Evolutionary conservation across 64 coral and sea anemone species (phyloP), one percentile per base, ranked within the genome.

Genomic region (Montipora cactus): DNA sequence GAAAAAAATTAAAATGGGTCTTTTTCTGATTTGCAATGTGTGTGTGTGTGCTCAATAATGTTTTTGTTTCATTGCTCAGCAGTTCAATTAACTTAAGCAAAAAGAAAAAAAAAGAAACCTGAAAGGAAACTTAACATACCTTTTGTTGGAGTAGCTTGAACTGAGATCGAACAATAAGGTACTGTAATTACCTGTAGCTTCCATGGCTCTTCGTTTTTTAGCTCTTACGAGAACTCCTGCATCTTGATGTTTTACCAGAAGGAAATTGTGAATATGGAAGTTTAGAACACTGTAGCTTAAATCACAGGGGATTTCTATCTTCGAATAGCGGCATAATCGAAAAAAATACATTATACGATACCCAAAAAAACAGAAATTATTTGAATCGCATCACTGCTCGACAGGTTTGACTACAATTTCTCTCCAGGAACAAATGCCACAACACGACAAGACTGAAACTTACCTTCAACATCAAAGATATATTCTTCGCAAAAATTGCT

Each of bases 141-240:
- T 8, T 87, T 87, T 74, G n/a, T 4, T 87, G 20, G 72, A 71
- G 51, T 49, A 51, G 75, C 11, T 77, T 15, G 75, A 77, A 28
- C 75, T 77, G 8, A 77, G 75, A 77, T 44, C 11, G 47, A 77
- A 47, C 75, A 70, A 70, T 76, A 76, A 15, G 48, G 37, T 25
- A n/a, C 46, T 81, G 4, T 70, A 47, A 49, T 16, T 92, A 92
- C 90, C 90, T 92, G 90, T 21, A 92, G 53, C 44, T 48, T 61
- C 90, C 90, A 92, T 45, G 90, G 90, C 14, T 92, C 89, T n/a
- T 85, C 81, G 75, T 86, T 92, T 86, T 92, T 77, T 45, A 20
- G 90, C 70, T 12, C 72, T 75, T 11, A 84, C 80, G 25, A 67
- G 6, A n/a, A 62, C 64, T 90, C 16, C 25, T 77, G 75, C 37